Evolutionary conservation across 2,888 invertebrate genomes (phyloP), one percentile per base, ranked within the genome.

Genomic region (Gisinianus flammeolus): DNA sequence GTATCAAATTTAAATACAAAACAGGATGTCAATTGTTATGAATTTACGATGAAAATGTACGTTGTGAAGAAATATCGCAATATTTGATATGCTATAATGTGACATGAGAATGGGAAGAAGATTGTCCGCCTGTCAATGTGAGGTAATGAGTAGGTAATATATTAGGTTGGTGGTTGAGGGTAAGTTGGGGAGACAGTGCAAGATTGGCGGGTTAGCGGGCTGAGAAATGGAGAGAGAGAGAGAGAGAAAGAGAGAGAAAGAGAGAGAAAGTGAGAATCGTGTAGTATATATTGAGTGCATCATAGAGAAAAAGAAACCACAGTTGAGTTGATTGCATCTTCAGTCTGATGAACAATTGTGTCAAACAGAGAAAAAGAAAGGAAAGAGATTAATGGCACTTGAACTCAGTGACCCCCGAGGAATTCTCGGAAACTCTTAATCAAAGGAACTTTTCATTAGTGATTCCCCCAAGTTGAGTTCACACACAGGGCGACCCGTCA

Each of bases 301-400:
- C 22, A 58, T 10, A 16, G 58, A 31, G 58, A 58, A 56, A n/a
- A 30, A 24, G 10, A 71, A 72, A 62, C 72, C 67, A 67, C 67
- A 67, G 33, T 67, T 28, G 67, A 67, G 67, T 72, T 72, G 67
- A 74, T 74, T 77, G 28, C 77, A 73, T 24, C 77, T 66, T 79
- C 79, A 77, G 80, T 78, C 78, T 81, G 81, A 82, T 80, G 82
- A 82, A 82, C 80, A 82, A 80, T 82, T 82, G 82, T 82, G 82
- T 82, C 82, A 81, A 82, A 81, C 74, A 76, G 69, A 19, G 76
- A 35, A 62, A 76, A 69, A 68, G 76, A 68, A 66, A 76, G 69
- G 62, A 76, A 66, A 69, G 82, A 82, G 82, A 82, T 82, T 82
- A 82, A 82, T 82, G 82, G 80, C 77, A 78, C 79, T 81, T 82